Conservation (phyloP, 92 coral and sea anemone species). For the Umimayanthus chanpuru region DNA sequence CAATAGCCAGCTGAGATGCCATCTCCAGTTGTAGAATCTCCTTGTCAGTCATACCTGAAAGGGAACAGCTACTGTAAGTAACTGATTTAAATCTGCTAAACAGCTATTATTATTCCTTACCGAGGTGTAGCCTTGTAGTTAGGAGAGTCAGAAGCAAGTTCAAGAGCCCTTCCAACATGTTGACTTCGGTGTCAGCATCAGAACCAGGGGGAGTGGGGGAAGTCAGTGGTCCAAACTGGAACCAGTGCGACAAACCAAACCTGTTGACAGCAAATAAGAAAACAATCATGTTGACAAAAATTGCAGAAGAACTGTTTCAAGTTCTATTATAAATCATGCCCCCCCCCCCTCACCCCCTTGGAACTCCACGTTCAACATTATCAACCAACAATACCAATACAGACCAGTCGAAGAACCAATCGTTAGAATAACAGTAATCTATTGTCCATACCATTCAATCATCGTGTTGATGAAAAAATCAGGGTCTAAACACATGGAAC, state of each 20-base stretch:
- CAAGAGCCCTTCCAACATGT: conserved; percentile 91
- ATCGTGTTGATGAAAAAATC: conserved; percentile 76
- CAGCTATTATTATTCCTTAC: conserved; percentile 46
- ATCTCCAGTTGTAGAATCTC: conserved; percentile 90
- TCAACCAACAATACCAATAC: too few species aligned
- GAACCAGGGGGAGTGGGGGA: conserved; percentile 84
- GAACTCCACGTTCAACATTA: too few species aligned
- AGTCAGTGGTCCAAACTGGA: conserved; percentile 79
- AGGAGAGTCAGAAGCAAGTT: conserved; percentile 85
- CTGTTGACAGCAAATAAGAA: conserved; percentile 28
- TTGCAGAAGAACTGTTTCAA: background rate
- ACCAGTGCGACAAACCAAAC: conserved; percentile 92
- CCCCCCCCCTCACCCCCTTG: too few species aligned
- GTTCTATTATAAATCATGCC: too few species aligned
- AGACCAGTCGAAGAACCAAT: background rate
- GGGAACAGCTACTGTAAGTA: background rate
- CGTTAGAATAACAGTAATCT: background rate
- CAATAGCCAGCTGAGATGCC: conserved; percentile 89
- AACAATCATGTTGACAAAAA: background rate
- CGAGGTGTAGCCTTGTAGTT: conserved; percentile 82
- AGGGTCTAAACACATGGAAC: conserved; percentile 94
- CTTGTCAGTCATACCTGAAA: conserved; percentile 72
- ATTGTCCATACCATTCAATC: conserved; percentile 76
- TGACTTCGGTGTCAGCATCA: conserved; percentile 83
- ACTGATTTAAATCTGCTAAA: background rate